Evolutionary conservation across 2,797 vertebrate genomes (phyloP), one percentile per base, ranked within the genome.

Genomic region (Paramormyrops hopkinsi): DNA sequence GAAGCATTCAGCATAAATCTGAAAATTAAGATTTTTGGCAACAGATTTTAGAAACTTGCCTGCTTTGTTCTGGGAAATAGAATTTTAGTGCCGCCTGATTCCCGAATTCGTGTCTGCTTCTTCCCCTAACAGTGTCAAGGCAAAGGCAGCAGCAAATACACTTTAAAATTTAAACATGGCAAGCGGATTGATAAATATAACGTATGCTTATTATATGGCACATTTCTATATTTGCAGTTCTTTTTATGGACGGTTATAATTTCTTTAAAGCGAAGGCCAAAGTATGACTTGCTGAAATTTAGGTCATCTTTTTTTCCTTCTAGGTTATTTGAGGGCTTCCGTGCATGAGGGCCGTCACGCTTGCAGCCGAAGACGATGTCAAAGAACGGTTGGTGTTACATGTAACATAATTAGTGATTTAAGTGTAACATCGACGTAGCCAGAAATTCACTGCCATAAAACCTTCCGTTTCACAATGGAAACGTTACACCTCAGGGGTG

Each of bases 11-110:
- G 73, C 73, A 53, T 37, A 37, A 46, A 37, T 33, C 84, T 53
- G 41, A 37, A 73, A 73, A 73, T 86, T 54, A 86, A 53, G 51
- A 48, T 86, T 53, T 86, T 54, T 84, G 82, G 82, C 44, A 14
- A 84, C 46, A 86, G 82, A 86, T 56, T 86, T 54, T 86, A 86
- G 11, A 86, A 86, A 54, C 51, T 86, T 84, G 44, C 0, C 29
- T 17, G 84, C 51, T 7, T 86, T 86, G 25, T 86, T 86, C 48
- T 33, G 84, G 82, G 46, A 86, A 86, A 84, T 48, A 22, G 44
- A 84, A 84, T 84, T 84, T 84, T 54, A 17, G 84, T 54, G 25
- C 25, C 4, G 22, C 50, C 25, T 54, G 8, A 53, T 17, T 53
- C 33, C 25, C 11, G 25, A 86, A 48, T 84, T 25, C 0, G 2